Base-by-base conservation (phyloP, 2,888 invertebrate genomes). In the Thysanoteuthis rhombus region DNA sequence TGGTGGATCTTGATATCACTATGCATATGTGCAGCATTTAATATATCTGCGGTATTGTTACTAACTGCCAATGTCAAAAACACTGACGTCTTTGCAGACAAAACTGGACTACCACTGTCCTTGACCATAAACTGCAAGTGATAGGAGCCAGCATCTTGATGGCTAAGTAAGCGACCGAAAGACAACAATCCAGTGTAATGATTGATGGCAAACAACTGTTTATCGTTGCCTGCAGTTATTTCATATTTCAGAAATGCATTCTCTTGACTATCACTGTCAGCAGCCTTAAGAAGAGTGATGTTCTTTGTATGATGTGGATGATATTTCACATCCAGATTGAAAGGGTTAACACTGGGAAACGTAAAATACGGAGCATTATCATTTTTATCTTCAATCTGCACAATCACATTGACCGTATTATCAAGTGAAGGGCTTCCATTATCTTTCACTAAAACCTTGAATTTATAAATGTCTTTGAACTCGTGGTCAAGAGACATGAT, bases 141-240 rank as follows among this genome's bases (percentile, higher is more conserved):
- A 90, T 90, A 90, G 40, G 42, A 90, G 42, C 90, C 90, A 90
- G 90, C 90, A 90, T 90, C 90, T 40, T 40, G 25, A 40, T 90
- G 39, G 90, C 32, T 28, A 90, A 90, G 28, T 32, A 42, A 22
- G 39, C 90, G 90, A 90, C 36, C 28, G 42, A 90, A 90, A 39
- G 90, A 90, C 28, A 97, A 96, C 52, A 96, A 97, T 5, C 97
- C 97, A 36, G 96, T 96, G 10, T 96, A 94, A 5, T 96, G 94
- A 93, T 97, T 97, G 93, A 97, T 96, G 93, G 95, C 95, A 95
- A 97, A 97, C 93, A 97, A 95, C 10, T 95, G 95, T 8, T 97
- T 96, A 93, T 97, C 97, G 94, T 97, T 97, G n/a, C 97, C 97
- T 58, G 94, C 94, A 19, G 94, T 94, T 91, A 96, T 94, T 47